A percentile compares a stretch with the other conserved stretches of the same genome.
Conservation (phyloP, 2,797 vertebrate species). For the Platyrinchus mystaceus region DNA sequence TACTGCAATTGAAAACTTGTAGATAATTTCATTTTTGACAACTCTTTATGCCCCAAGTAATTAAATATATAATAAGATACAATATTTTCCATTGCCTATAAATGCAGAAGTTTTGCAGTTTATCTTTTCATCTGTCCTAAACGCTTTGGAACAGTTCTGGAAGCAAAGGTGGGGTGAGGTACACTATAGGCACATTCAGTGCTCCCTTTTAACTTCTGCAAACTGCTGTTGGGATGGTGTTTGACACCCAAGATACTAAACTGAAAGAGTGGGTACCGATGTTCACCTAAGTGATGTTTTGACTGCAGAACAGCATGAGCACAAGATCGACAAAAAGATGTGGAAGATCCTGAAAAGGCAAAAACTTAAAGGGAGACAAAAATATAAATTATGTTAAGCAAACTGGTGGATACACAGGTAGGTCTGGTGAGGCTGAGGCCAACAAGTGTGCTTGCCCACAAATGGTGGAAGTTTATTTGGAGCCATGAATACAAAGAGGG, state of each 20-base stretch:
- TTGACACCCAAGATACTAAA: neutral
- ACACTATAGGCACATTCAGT: neutral
- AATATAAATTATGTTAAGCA: neutral
- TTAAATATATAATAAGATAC: neutral
- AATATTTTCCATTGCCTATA: neutral
- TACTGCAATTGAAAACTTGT: neutral
- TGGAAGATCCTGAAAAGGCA: neutral
- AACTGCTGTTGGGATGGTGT: neutral
- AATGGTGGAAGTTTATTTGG: neutral
- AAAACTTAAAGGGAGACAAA: neutral
- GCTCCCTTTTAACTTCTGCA: neutral
- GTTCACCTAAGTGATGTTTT: neutral
- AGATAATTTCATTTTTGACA: neutral
- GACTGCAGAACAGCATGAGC: neutral
- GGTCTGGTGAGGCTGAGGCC: neutral
- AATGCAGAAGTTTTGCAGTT: neutral
- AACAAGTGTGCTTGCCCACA: neutral
- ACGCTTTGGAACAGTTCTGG: neutral
- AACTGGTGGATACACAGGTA: neutral
- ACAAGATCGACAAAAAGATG: neutral
- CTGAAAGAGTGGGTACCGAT: neutral
- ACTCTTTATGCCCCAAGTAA: neutral
- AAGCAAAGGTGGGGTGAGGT: accelerated
- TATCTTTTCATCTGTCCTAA: neutral
- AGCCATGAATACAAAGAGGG: neutral